Evolutionary conservation across 92 coral and sea anemone genomes (phyloP).

Genomic region (Paragorgia papillata): DNA sequence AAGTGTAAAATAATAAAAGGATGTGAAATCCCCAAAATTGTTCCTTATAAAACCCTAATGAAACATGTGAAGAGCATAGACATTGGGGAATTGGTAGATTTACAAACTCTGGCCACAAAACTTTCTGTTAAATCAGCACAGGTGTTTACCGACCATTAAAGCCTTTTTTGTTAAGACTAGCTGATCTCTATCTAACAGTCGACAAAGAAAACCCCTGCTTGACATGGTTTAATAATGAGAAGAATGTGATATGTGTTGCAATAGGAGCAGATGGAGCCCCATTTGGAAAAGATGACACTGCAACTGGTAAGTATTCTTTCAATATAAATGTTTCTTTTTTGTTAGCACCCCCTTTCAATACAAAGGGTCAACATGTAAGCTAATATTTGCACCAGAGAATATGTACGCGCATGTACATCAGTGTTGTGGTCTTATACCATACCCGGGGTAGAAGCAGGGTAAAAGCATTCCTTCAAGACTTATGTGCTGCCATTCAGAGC

Average conservation of each 20-base stretch:
- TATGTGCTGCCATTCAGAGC: no score
- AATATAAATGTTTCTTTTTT: neutral
- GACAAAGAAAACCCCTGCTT: conserved; percentile 57
- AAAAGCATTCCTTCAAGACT: no score
- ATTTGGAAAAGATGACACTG: conserved; percentile 70
- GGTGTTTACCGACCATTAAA: conserved; percentile 63
- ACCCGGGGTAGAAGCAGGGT: no score
- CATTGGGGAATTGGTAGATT: conserved; percentile 51
- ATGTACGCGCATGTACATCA: no score
- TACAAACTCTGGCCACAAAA: conserved; percentile 54
- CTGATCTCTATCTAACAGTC: conserved; percentile 52
- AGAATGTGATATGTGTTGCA: conserved; percentile 51
- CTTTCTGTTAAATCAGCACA: conserved; percentile 40
- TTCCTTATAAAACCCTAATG: conserved; percentile 64
- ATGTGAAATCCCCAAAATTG: conserved; percentile 61
- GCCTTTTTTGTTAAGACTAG: conserved; percentile 51
- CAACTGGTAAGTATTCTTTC: conserved; percentile 52
- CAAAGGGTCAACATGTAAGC: neutral
- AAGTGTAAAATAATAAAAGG: conserved; percentile 53
- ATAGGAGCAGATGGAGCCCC: conserved; percentile 63
- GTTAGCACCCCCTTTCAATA: neutral
- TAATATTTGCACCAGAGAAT: neutral
- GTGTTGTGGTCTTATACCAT: no score
- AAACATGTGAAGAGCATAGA: conserved; percentile 47
- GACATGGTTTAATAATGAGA: conserved; percentile 64